phyloP scores from a whole-genome alignment of 2,888 invertebrate species.

The Globia sparganii region DNA sequence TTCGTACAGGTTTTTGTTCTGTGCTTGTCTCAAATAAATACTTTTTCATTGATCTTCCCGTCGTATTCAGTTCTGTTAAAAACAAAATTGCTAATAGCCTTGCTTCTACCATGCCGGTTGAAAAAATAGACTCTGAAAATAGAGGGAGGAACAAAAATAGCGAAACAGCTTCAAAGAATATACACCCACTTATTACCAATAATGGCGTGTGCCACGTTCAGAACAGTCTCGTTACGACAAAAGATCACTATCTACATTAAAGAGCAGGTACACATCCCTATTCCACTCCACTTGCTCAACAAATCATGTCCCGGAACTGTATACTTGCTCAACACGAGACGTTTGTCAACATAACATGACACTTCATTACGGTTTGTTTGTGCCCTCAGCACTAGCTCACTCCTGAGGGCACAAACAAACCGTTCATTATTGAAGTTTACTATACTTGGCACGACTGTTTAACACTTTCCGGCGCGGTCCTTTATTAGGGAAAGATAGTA shows the following conservation, averaged over 20 bases:
- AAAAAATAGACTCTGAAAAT: not conserved
- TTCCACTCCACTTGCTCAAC: conserved; percentile 22
- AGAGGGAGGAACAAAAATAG: not conserved
- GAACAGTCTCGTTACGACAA: not conserved
- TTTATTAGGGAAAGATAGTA: no score
- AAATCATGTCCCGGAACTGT: conserved; percentile 44
- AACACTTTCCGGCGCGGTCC: no score
- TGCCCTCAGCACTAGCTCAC: no score
- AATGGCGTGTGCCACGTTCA: not conserved
- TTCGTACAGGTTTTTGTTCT: no score
- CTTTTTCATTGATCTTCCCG: no score
- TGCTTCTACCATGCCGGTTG: no score
- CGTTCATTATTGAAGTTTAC: conserved; percentile 40
- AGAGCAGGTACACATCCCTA: conserved; percentile 9
- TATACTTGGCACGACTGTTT: conserved; percentile 18
- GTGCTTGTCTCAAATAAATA: no score
- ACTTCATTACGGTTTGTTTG: conserved; percentile 48
- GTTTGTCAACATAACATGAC: conserved; percentile 48
- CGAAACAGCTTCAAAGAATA: not conserved
- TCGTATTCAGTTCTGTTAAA: no score
- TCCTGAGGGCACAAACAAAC: no score
- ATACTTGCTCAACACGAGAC: conserved; percentile 24
- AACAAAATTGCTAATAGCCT: no score
- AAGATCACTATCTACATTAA: conserved; percentile 44
- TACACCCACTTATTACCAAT: not conserved